These are phyloP conservation scores for Doryteuthis pealeii DNA, from an alignment of 1,140 invertebrate species.

Conservation along the genomic window DNA sequence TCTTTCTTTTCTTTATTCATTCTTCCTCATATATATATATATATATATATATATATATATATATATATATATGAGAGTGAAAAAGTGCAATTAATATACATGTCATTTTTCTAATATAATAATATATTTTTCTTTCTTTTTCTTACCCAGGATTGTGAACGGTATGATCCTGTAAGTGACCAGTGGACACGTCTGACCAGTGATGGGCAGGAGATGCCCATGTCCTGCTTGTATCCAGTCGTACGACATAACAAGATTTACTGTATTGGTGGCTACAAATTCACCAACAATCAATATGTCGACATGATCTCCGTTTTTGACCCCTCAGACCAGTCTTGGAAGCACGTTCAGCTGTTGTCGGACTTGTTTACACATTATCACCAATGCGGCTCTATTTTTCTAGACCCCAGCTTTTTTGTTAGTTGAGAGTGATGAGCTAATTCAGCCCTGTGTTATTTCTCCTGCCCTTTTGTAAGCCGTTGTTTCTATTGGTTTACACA, in stretches of 20 bases:
- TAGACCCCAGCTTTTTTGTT: constrained; percentile 4
- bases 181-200: neutral
- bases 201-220: neutral
- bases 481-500: too few species aligned
- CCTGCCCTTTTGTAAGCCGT: too few species aligned
- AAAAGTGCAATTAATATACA: too few species aligned
- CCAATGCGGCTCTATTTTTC: neutral
- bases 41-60: too few species aligned
- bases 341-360: neutral
- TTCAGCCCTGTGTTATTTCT: too few species aligned
- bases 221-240: neutral
- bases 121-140: neutral
- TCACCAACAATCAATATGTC: neutral
- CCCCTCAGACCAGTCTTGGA: neutral
- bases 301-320: constrained; percentile 3
- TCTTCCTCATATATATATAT: too few species aligned
- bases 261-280: constrained; percentile 1
- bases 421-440: neutral
- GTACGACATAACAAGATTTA: constrained; percentile 2
- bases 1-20: too few species aligned
- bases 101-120: too few species aligned
- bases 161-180: neutral
- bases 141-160: neutral
- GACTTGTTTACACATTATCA: neutral
- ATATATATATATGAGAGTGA: too few species aligned